Base-by-base conservation (phyloP, 2,888 invertebrate genomes). In the Plebejus argus region DNA sequence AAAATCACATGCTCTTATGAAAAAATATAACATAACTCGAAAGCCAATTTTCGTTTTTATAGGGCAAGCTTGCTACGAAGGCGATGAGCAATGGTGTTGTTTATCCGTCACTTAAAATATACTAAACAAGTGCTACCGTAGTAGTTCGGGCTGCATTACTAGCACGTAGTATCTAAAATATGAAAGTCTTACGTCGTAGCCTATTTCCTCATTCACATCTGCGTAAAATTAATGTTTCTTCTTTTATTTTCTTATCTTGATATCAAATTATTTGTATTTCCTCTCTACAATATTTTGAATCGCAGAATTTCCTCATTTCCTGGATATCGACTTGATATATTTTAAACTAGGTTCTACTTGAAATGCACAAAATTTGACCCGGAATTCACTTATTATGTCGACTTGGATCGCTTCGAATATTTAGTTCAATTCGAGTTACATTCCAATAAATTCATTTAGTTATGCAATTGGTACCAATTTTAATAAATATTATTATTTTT, bases 361-460 rank as follows among this genome's bases (percentile, higher is more conserved):
- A 66, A 66, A 66, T 66, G 66, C 66, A 66, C 66, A 66, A 28
- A 66, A 66, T 66, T 66, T 33, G 33, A 28, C 28, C 66, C 28
- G 33, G 66, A 66, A 66, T 66, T 66, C 18, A 66, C 15, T 66
- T 66, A 23, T 66, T 12, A 66, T 66, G 66, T 66, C 66, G 66
- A 33, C 28, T 66, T 61, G 23, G 61, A 23, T 61, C 18, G 66
- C 66, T 66, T 66, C 5, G 28, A 66, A 28, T 66, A 66, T 66
- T 66, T 33, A 66, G 28, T 28, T 66, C 28, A 4, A 66, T 28
- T 66, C 28, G 15, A 28, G 66, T 33, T 33, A 33, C 10, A 66
- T 66, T 66, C 66, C 28, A 33, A 66, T 66, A 66, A 66, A 66
- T 66, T 28, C 66, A 28, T 61, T 28, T 28, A 4, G 23, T 12